A percentile compares a stretch with the other conserved stretches of the same genome.
These are phyloP conservation scores for Drosophila mayri DNA, from an alignment of 1,140 invertebrate species.

Conservation along the genomic window DNA sequence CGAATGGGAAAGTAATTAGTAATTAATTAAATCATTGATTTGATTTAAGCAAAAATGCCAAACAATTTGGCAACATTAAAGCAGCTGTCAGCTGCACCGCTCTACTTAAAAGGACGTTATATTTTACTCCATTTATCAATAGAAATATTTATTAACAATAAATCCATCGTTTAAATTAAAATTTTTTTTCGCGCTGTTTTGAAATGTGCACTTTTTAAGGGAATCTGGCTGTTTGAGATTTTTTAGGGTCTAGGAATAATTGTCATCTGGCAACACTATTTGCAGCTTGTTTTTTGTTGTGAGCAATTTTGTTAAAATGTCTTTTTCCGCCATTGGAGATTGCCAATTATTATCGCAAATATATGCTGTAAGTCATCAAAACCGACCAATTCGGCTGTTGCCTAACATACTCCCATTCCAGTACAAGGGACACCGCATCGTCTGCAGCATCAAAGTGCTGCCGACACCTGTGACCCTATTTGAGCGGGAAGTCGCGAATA, in stretches of 20 bases:
- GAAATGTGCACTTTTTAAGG: neutral
- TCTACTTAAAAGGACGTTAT: no score
- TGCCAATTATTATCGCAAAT: slow-evolving; percentile 50
- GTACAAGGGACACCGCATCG: slow-evolving; percentile 46
- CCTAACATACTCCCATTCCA: slow-evolving; percentile 4
- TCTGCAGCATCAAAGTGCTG: slow-evolving; percentile 51
- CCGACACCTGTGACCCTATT: slow-evolving; percentile 36
- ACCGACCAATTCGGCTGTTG: neutral
- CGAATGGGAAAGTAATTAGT: neutral
- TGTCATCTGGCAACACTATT: neutral
- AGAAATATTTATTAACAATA: neutral
- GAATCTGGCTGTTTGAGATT: neutral
- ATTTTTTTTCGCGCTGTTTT: neutral
- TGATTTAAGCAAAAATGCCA: neutral
- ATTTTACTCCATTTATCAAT: no score
- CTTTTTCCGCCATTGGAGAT: slow-evolving; percentile 34
- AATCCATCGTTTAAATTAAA: neutral
- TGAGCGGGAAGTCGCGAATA: slow-evolving; percentile 22
- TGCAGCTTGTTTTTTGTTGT: slow-evolving; percentile 2
- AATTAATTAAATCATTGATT: neutral
- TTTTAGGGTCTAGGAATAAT: neutral
- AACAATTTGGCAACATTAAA: neutral
- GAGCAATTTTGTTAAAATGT: slow-evolving; percentile 37
- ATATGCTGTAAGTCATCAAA: slow-evolving; percentile 31
- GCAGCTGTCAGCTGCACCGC: neutral